Evolutionary conservation across 2,797 vertebrate species (phyloP), one percentile per base, ranked within the genome.

Genomic region (Cyprinella venusta): DNA sequence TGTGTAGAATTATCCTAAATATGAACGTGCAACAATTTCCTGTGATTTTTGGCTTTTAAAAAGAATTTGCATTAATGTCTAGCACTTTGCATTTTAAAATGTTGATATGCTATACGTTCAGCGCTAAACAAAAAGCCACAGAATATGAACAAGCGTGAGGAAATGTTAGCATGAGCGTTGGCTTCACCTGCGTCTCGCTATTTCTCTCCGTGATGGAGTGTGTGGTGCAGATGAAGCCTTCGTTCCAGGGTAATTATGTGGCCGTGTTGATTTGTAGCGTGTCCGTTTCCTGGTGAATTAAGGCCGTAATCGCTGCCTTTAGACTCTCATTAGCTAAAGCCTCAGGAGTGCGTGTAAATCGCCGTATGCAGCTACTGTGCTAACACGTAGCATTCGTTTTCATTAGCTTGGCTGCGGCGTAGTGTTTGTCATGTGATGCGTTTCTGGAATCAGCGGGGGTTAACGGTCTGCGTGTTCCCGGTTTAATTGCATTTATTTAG

Each of bases 221-320:
- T 64, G 63, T 6, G 6, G n/a, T 21, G 24, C 75, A 77, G 38
- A 64, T 1, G 1, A 64, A 33, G 76, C 26, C 68, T 67, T 24
- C 33, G 8, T 48, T 80, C 45, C 45, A 38, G 80, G 15, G 45
- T 82, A 65, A 24, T 76, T 68, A 85, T 56, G 69, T 80, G 42
- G 6, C 61, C 77, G 74, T 77, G 59, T 85, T 91, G 91, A 93
- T 92, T 92, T 91, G 90, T 91, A 78, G 84, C 87, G 26, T 71
- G 61, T 80, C 69, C 56, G 30, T 79, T 59, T 36, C 89, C 81
- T 86, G 87, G 84, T 85, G 91, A 88, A 87, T 85, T 86, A 86
- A 88, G 4, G 67, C 86, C 87, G 83, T 92, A 91, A 92, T 90
- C 83, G 88, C 86, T 87, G 85, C 86, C 88, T 90, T 93, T 90